These are phyloP conservation scores for Lepisosteus oculatus DNA, from an alignment of 2,113 vertebrate species.

Conservation along the genomic window DNA sequence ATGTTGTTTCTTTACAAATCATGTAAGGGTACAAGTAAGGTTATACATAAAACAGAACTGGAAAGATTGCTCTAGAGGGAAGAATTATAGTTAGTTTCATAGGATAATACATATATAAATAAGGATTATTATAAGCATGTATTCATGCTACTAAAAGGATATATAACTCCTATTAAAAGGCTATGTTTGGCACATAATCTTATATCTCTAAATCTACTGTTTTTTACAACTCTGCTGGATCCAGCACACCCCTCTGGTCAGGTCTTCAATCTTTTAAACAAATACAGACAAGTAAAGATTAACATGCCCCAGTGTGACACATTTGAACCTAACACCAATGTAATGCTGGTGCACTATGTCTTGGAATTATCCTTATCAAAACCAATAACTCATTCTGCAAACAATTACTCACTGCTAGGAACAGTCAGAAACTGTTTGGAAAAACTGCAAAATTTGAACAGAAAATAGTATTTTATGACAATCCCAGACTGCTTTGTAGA, in stretches of 20 bases:
- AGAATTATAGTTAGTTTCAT: too few relatives aligned
- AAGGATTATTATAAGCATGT: too few relatives aligned
- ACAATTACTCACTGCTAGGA: neutral
- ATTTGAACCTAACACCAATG: slow-evolving; percentile 7
- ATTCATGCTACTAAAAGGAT: too few relatives aligned
- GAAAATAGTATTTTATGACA: neutral
- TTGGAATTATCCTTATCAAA: slow-evolving; percentile 6
- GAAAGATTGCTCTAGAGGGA: too few relatives aligned
- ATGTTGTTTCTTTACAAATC: too few relatives aligned
- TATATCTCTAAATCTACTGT: too few relatives aligned
- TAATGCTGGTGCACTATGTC: neutral
- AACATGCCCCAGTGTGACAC: neutral
- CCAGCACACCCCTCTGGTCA: neutral
- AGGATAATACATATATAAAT: too few relatives aligned
- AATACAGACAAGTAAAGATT: neutral
- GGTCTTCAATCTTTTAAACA: neutral
- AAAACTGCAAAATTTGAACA: too few relatives aligned
- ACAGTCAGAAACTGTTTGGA: neutral
- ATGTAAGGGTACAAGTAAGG: too few relatives aligned
- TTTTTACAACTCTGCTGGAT: neutral
- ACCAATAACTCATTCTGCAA: neutral
- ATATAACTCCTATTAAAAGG: too few relatives aligned
- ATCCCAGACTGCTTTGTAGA: neutral
- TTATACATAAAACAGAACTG: too few relatives aligned
- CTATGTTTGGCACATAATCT: too few relatives aligned